A percentile compares a stretch with the other conserved stretches of the same genome.
phyloP scores from a whole-genome alignment of 2,888 invertebrate genomes.

The Embidobia sp. region DNA sequence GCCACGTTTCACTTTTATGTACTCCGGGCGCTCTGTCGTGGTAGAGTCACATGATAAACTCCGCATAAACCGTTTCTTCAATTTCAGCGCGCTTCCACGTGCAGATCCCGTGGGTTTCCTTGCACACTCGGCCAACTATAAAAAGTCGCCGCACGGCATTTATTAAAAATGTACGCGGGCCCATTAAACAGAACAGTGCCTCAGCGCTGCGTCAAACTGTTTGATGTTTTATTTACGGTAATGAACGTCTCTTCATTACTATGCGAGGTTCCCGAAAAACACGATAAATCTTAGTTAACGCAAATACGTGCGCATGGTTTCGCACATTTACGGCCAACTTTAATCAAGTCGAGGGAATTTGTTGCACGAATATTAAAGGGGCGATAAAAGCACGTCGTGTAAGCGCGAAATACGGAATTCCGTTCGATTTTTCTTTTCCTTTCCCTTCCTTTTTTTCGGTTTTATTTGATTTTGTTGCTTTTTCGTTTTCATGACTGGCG shows the following conservation, averaged over 20 bases:
- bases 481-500: constrained; percentile 21
- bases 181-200: no score
- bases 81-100: no score
- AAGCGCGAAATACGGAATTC: constrained; percentile 17
- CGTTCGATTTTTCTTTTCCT: constrained; percentile 21
- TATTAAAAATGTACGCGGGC: no score
- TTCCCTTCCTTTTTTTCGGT: no score
- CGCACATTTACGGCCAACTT: constrained; percentile 14
- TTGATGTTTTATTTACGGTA: no score
- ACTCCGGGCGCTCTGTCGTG: constrained; percentile 35
- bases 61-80: constrained; percentile 30
- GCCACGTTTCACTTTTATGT: constrained; percentile 56
- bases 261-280: not conserved
- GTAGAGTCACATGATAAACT: constrained; percentile 42
- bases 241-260: constrained; percentile 15
- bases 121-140: no score
- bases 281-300: constrained; percentile 28
- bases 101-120: not conserved
- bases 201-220: no score
- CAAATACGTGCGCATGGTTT: constrained; percentile 9
- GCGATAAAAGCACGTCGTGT: constrained; percentile 28
- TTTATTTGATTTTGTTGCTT: no score
- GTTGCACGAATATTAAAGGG: constrained; percentile 14
- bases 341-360: constrained; percentile 11
- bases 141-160: no score